These are phyloP conservation scores for Monodelphis domestica DNA, from an alignment of 2,797 vertebrate species.

Conservation along the genomic window DNA sequence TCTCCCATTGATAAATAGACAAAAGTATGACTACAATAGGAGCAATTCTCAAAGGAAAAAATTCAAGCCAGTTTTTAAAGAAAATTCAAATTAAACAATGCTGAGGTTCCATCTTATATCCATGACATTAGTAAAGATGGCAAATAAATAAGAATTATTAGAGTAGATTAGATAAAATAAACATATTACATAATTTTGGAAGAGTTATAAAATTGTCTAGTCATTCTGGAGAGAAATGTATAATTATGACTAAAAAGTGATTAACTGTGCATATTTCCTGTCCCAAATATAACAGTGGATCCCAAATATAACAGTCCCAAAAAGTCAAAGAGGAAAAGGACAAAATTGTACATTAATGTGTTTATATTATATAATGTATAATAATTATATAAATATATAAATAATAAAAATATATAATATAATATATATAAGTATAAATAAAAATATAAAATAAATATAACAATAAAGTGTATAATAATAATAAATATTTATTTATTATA, in stretches of 20 bases:
- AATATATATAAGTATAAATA: too few species aligned
- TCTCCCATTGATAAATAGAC: not conserved
- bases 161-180: not conserved
- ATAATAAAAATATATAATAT: too few species aligned
- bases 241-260: not conserved
- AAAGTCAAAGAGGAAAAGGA: not conserved
- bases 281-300: not conserved
- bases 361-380: too few species aligned
- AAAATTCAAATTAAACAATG: not conserved
- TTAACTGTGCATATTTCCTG: not conserved
- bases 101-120: not conserved
- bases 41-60: not conserved
- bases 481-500: too few species aligned
- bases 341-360: not conserved
- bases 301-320: not conserved
- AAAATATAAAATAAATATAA: too few species aligned
- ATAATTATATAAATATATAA: too few species aligned
- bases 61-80: not conserved
- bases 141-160: not conserved
- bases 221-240: not conserved
- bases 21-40: not conserved
- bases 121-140: not conserved
- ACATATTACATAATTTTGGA: not conserved
- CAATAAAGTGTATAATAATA: too few species aligned
- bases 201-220: not conserved